A percentile compares a stretch with the other conserved stretches of the same genome.
phyloP scores from a whole-genome alignment of 2,113 vertebrate genomes.

The Tylochromis polylepis region DNA sequence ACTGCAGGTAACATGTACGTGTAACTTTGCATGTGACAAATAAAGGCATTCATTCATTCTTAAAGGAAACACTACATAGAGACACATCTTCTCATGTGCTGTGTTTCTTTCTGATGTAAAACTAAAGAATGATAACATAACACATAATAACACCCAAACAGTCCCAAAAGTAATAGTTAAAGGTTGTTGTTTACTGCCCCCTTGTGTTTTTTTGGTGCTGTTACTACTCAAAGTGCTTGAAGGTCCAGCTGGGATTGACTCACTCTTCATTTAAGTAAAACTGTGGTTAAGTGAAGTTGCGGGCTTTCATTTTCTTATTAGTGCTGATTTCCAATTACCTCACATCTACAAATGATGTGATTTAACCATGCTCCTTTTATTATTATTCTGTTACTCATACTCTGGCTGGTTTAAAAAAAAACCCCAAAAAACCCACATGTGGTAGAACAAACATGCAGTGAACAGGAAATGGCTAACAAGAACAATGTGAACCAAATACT shows the following conservation, averaged over 20 bases:
- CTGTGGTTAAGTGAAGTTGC: background rate
- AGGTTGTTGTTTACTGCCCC: background rate
- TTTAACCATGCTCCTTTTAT: background rate
- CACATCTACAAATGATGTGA: background rate
- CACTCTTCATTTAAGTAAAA: background rate
- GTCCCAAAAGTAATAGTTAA: background rate
- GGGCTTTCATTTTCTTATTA: background rate
- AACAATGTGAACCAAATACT: background rate
- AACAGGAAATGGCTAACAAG: background rate
- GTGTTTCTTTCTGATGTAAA: background rate
- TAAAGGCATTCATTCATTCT: too few relatives aligned
- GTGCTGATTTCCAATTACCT: background rate
- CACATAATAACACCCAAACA: background rate
- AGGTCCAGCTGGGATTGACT: background rate
- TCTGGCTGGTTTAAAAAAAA: too few relatives aligned
- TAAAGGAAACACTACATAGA: background rate
- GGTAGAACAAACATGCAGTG: background rate
- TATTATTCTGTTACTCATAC: background rate
- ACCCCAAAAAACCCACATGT: fast-evolving
- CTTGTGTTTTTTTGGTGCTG: background rate
- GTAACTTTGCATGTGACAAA: too few relatives aligned
- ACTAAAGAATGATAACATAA: background rate
- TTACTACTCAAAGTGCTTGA: background rate
- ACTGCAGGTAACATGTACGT: too few relatives aligned
- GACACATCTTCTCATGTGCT: background rate